A percentile compares a stretch with the other conserved stretches of the same genome.
Evolutionary conservation across 2,888 invertebrate species (phyloP).

Genomic region (Hermaeophaga mercurialis): DNA sequence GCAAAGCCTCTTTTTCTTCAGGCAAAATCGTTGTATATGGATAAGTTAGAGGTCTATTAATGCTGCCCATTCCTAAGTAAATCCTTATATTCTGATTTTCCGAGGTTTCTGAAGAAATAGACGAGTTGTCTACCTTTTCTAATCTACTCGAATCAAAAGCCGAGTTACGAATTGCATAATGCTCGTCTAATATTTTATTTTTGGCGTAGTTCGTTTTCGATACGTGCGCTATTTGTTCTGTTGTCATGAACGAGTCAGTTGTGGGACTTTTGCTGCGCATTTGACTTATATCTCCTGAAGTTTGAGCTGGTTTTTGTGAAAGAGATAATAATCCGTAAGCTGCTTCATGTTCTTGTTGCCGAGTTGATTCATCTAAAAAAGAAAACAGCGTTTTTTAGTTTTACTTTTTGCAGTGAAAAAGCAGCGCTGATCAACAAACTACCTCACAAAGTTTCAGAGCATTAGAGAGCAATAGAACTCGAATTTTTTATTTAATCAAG

Average conservation of each 20-base stretch:
- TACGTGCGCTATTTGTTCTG: slow-evolving; percentile 55
- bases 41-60: slow-evolving; percentile 70
- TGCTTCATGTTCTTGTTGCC: slow-evolving; percentile 83
- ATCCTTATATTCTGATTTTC: slow-evolving; percentile 43
- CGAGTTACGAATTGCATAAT: slow-evolving; percentile 20
- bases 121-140: slow-evolving; percentile 26
- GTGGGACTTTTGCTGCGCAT: slow-evolving; percentile 32
- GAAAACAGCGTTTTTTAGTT: background rate
- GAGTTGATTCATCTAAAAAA: slow-evolving; percentile 70
- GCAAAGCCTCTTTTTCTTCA: slow-evolving; percentile 16
- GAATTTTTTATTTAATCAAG: no score
- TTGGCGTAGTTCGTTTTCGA: slow-evolving; percentile 55
- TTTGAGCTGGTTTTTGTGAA: slow-evolving; percentile 61
- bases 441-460: no score
- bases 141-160: slow-evolving; percentile 27
- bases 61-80: slow-evolving; percentile 57
- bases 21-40: slow-evolving; percentile 60
- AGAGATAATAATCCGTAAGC: slow-evolving; percentile 81
- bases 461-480: no score
- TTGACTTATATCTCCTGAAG: slow-evolving; percentile 33
- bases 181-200: slow-evolving; percentile 54
- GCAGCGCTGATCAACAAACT: background rate
- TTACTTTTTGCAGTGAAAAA: background rate
- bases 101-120: slow-evolving; percentile 31
- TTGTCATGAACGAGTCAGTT: slow-evolving; percentile 48